Conservation (phyloP, 2,888 invertebrate species). For the Platynereis dumerilii region DNA sequence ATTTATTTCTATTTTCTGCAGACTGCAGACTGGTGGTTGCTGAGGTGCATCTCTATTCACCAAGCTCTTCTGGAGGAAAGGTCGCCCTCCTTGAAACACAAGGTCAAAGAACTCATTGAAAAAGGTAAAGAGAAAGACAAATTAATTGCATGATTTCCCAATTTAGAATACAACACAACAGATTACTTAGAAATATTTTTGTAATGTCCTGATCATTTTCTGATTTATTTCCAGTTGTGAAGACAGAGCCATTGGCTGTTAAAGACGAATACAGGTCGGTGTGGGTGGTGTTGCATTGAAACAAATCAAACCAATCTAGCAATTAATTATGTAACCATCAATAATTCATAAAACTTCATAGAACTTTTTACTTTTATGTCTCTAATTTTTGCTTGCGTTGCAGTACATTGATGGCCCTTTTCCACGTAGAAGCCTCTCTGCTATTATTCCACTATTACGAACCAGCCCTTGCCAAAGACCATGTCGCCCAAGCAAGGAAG, state of each 20-base stretch:
- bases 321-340: too few species aligned
- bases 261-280: slow-evolving; percentile 44
- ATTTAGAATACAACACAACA: too few species aligned
- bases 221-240: too few species aligned
- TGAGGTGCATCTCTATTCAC: slow-evolving; percentile 77
- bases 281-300: too few species aligned
- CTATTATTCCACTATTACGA: slow-evolving; percentile 79
- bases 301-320: slow-evolving; percentile 35
- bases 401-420: slow-evolving; percentile 25
- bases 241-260: slow-evolving; percentile 37
- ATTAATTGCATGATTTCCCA: too few species aligned
- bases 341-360: too few species aligned
- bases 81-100: slow-evolving; percentile 65
- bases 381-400: not conserved
- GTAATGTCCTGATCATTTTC: too few species aligned
- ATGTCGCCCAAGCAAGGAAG: slow-evolving; percentile 72
- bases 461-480: slow-evolving; percentile 74
- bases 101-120: too few species aligned
- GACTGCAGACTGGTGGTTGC: slow-evolving; percentile 75
- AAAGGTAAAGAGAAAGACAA: too few species aligned
- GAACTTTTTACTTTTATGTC: too few species aligned
- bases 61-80: slow-evolving; percentile 80
- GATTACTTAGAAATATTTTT: too few species aligned
- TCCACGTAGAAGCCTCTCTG: slow-evolving; percentile 69
- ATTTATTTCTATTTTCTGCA: too few species aligned